These are phyloP conservation scores for Corticium candelabrum DNA, from an alignment of 37 sponge, comb jelly and placozoan genomes.

Conservation along the genomic window DNA sequence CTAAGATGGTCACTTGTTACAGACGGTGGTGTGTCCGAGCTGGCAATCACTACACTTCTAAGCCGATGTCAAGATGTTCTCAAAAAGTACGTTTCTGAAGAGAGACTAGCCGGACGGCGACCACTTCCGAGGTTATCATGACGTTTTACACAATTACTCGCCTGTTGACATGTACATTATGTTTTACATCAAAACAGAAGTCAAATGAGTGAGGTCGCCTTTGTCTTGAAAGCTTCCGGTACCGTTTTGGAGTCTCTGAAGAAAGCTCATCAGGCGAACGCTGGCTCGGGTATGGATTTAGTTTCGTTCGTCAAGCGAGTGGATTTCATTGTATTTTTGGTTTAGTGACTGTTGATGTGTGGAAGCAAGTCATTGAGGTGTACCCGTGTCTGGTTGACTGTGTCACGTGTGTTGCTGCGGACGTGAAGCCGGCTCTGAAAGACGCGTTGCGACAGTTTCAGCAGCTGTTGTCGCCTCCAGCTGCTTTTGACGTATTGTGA, in stretches of 20 bases:
- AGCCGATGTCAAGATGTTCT: conserved; percentile 62
- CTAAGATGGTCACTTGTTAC: background rate
- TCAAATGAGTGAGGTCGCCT: conserved; percentile 61
- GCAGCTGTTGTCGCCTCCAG: background rate
- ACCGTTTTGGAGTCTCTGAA: conserved; percentile 50
- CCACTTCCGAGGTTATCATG: conserved; percentile 73
- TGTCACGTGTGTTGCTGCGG: conserved; percentile 71
- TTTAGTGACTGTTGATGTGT: conserved; percentile 51
- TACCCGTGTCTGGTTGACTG: conserved; percentile 75
- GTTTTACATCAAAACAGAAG: background rate
- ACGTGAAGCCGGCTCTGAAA: conserved; percentile 45
- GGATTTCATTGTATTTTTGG: background rate
- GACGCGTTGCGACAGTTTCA: conserved; percentile 36
- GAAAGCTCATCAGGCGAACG: conserved; percentile 36
- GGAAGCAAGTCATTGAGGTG: conserved; percentile 51
- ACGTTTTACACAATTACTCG: too few species aligned
- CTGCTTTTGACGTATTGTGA: too few species aligned
- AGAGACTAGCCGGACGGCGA: conserved; percentile 58
- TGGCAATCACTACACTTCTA: conserved; percentile 63
- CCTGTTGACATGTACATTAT: conserved; percentile 23
- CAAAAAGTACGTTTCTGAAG: conserved; percentile 48
- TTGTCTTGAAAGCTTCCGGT: conserved; percentile 63
- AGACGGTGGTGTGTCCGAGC: conserved; percentile 26
- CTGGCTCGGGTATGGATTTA: background rate
- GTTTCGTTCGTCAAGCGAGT: background rate